Evolutionary conservation across 1,140 invertebrate genomes (phyloP).

Genomic region (Venturia canescens): DNA sequence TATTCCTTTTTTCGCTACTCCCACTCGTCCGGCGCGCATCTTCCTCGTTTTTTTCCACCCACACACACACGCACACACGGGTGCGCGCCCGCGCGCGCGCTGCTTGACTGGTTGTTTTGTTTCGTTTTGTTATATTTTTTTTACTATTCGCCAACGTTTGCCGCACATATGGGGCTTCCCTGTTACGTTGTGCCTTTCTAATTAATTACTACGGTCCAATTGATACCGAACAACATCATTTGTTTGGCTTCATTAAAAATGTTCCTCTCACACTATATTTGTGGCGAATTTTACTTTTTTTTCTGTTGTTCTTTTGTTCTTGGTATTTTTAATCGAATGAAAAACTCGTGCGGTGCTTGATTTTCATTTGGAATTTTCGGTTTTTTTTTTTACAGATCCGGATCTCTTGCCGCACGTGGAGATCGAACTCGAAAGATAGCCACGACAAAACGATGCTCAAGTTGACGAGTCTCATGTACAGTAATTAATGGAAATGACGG

Average conservation of each 20-base stretch:
- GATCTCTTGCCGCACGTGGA: conserved; percentile 74
- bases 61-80: no score
- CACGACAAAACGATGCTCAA: not conserved
- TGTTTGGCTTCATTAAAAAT: not conserved
- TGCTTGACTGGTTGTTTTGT: conserved; percentile 6
- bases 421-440: conserved; percentile 69
- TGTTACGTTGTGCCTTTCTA: not conserved
- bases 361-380: not conserved
- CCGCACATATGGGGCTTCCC: not conserved
- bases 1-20: conserved; percentile 26
- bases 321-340: no score
- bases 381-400: conserved; percentile 70
- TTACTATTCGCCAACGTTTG: not conserved
- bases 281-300: no score
- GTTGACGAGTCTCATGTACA: conserved; percentile 28
- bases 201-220: conserved; percentile 12
- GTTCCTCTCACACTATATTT: not conserved
- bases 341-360: no score
- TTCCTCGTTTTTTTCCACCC: not conserved
- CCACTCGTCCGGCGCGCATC: not conserved
- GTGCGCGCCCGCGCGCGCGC: no score
- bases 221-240: not conserved
- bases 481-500: conserved; percentile 18
- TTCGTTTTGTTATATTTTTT: not conserved
- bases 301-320: no score